Conservation (phyloP, 2,113 vertebrate genomes). For the Shinisaurus crocodilurus region DNA sequence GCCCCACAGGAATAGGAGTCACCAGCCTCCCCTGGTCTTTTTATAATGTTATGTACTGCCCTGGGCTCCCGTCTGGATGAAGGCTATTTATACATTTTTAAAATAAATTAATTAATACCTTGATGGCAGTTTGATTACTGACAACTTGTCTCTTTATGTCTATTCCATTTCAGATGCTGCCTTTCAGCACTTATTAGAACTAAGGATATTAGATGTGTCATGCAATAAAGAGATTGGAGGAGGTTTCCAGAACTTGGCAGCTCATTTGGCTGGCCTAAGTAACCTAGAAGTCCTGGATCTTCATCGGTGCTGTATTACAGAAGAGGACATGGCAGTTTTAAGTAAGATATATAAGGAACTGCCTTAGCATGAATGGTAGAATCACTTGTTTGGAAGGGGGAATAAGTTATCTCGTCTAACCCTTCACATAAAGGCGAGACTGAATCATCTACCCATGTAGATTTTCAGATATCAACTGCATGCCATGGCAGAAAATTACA, state of each 20-base stretch:
- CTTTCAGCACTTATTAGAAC: constrained; percentile 74
- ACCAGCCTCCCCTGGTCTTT: too few species aligned
- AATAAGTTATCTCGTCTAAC: neutral
- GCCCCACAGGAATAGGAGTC: too few species aligned
- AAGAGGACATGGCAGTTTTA: constrained; percentile 75
- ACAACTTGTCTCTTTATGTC: neutral
- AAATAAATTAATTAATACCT: neutral
- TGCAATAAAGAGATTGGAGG: constrained; percentile 84
- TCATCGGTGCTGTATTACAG: constrained; percentile 83
- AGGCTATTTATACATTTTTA: neutral
- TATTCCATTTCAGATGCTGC: constrained; percentile 74
- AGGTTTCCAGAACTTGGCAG: constrained; percentile 73
- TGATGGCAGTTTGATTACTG: neutral
- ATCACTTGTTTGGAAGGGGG: neutral
- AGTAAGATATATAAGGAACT: constrained; percentile 73
- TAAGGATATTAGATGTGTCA: constrained; percentile 84
- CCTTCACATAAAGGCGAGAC: neutral
- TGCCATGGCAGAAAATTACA: neutral
- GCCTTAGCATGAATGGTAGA: constrained; percentile 38
- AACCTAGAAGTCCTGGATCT: constrained; percentile 84
- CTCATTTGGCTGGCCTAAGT: constrained; percentile 75
- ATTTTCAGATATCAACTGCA: neutral
- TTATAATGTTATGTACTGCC: neutral
- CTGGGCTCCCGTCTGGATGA: neutral
- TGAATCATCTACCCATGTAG: neutral